phyloP scores from a whole-genome alignment of 2,113 vertebrate genomes.

The Perca flavescens region DNA sequence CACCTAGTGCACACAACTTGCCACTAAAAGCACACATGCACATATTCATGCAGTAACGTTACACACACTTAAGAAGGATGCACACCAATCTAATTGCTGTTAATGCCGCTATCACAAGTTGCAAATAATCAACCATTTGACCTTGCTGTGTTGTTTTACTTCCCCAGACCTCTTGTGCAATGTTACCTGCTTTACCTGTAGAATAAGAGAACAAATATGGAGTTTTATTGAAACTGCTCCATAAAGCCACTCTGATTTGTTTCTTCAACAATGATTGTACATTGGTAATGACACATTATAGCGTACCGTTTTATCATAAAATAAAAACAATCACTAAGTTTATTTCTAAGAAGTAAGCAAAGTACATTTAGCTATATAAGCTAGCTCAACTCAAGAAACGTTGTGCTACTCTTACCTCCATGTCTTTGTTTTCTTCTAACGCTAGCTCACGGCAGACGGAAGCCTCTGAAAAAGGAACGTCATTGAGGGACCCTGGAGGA shows the following conservation, averaged over 20 bases:
- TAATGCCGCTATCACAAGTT: not conserved
- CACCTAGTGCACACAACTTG: not conserved
- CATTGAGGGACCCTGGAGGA: constrained; percentile 10
- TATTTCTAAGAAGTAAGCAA: not conserved
- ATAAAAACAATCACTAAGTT: not conserved
- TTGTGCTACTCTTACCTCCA: constrained; percentile 64
- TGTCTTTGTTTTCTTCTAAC: constrained; percentile 22
- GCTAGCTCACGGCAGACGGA: not conserved
- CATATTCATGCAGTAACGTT: constrained; percentile 17
- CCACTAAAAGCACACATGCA: constrained; percentile 11
- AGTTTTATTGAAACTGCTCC: not conserved
- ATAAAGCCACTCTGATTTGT: not conserved
- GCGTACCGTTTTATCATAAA: not conserved
- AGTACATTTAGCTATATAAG: not conserved
- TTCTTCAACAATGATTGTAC: not conserved
- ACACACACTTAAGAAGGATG: not conserved
- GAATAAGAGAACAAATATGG: constrained; percentile 39
- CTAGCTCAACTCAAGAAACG: not conserved
- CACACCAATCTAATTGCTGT: not conserved
- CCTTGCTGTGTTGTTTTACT: constrained; percentile 61
- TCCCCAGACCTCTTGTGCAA: constrained; percentile 51
- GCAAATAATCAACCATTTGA: constrained; percentile 34
- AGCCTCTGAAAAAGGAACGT: constrained; percentile 1
- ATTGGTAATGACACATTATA: not conserved
- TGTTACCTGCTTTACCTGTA: constrained; percentile 67